Base-by-base conservation (phyloP, 2,113 vertebrate species). In the Pachycephala philippinensis region DNA sequence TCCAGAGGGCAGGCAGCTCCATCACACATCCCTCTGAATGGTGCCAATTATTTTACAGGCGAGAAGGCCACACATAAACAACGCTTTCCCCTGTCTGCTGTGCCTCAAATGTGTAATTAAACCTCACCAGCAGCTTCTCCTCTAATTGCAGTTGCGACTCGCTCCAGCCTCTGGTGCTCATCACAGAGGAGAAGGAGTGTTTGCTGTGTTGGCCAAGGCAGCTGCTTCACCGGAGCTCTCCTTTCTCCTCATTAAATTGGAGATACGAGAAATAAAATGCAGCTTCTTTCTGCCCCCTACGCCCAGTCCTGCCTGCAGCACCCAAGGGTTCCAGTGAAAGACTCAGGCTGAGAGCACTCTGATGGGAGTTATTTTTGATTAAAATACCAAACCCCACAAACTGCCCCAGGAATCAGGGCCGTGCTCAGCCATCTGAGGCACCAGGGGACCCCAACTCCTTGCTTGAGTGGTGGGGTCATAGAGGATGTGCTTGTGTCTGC, bases 101-200 rank as follows among this genome's bases (percentile, higher is more conserved):
- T 82, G 75, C 61, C 53, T 90, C 85, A 77, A 40, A 82, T 35
- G 31, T 69, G 70, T 87, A 92, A 93, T 95, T 94, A 94, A 94
- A 78, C 59, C 54, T 83, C 60, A 70, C 23, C 77, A 82, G 90
- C 66, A 82, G 63, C 57, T 94, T 86, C 72, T 69, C 35, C 84
- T 74, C 42, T 88, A 94, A 84, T 84, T 90, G 69, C 83, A 77
- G 7, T 54, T 71, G 57, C 0, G 0, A 50, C 1, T 2, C 56
- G 8, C 50, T 91, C 74, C 78, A 75, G 89, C 59, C 52, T 61
- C 83, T 95, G 88, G 71, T 87, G 74, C 50, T 89, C 37, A 7
- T 88, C 69, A 65, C 50, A 74, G 74, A 76, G 82, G 47, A 65
- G 66, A n/a, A 57, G 71, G 42, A 95, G 28, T 6, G 1, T 87